These are phyloP conservation scores for Hydrotaea cyrtoneurina DNA, from an alignment of 2,888 invertebrate genomes.

Conservation along the genomic window DNA sequence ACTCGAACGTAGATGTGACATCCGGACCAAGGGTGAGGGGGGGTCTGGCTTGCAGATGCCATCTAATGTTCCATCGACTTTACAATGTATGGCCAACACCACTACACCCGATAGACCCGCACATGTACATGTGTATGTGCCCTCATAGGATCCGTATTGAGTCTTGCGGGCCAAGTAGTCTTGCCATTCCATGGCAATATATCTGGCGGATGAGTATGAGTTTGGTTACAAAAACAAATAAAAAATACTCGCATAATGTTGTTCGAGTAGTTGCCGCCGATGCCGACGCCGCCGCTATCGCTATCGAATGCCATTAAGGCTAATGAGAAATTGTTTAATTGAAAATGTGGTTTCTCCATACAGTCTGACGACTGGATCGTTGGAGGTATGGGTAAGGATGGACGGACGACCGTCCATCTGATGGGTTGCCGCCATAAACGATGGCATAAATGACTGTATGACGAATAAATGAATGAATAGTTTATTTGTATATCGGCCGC, in stretches of 20 bases:
- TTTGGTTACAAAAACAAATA: slow-evolving; percentile 16
- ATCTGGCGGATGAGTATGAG: not conserved
- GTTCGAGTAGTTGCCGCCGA: not conserved
- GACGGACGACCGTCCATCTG: not conserved
- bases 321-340: slow-evolving; percentile 65
- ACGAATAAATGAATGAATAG: not conserved
- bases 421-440: not conserved
- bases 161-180: not conserved
- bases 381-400: not conserved
- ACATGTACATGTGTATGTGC: not conserved
- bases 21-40: too few species aligned
- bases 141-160: not conserved
- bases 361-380: not conserved
- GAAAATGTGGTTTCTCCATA: slow-evolving; percentile 56
- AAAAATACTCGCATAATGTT: not conserved
- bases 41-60: not conserved
- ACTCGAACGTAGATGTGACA: not conserved
- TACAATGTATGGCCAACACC: slow-evolving; percentile 11
- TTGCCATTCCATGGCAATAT: not conserved
- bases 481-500: not conserved
- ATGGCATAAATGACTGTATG: not conserved
- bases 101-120: not conserved
- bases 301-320: slow-evolving; percentile 55
- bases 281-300: not conserved
- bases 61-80: not conserved